Conservation (phyloP, 2,113 vertebrate genomes). For the Hippocampus comes region DNA sequence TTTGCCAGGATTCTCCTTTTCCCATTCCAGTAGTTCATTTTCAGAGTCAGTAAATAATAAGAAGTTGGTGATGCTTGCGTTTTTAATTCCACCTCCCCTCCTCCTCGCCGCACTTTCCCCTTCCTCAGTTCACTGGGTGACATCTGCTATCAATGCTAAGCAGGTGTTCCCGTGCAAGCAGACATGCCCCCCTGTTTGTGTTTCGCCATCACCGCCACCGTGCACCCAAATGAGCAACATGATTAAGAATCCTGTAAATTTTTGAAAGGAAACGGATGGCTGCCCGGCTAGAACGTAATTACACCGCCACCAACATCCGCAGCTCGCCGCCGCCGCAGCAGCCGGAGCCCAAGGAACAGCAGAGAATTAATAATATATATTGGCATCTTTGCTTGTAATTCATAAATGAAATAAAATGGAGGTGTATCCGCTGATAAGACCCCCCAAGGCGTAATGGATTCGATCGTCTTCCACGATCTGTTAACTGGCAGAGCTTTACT, state of each 20-base stretch:
- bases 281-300: constrained; percentile 99
- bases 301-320: constrained; percentile 93
- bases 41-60: constrained; percentile 76
- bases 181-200: constrained; percentile 97
- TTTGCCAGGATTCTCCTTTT: constrained; percentile 62
- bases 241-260: constrained; percentile 99
- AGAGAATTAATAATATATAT: constrained; percentile 99
- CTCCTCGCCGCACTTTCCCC: constrained; percentile 39
- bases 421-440: constrained; percentile 83
- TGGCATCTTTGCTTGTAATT: constrained; percentile 95
- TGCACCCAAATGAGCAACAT: constrained; percentile 97
- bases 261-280: constrained; percentile 99
- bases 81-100: constrained; percentile 77
- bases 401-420: constrained; percentile 98
- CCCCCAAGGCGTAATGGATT: constrained; percentile 66
- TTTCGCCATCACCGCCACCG: constrained; percentile 89
- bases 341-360: constrained; percentile 85
- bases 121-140: constrained; percentile 92
- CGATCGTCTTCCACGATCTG: constrained; percentile 49
- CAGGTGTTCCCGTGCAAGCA: constrained; percentile 99
- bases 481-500: constrained; percentile 27
- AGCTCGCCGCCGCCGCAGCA: constrained; percentile 67
- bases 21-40: constrained; percentile 71
- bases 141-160: constrained; percentile 99
- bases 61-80: constrained; percentile 80